These are phyloP conservation scores for Hestina assimilis DNA, from an alignment of 1,140 invertebrate genomes.

Conservation along the genomic window DNA sequence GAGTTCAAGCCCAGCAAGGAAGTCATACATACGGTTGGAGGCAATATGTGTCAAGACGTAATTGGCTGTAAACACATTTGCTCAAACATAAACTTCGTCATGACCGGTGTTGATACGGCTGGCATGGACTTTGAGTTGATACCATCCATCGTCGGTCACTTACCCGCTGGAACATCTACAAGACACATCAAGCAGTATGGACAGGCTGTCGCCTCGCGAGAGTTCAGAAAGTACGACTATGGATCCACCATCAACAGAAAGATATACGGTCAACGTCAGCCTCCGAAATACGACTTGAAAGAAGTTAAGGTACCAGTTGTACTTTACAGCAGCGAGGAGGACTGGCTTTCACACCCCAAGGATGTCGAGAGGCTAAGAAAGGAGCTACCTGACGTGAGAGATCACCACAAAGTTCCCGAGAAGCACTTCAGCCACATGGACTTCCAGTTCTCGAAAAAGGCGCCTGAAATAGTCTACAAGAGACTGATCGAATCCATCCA, in stretches of 20 bases:
- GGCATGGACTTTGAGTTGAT: conserved; percentile 78
- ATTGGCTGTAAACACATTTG: conserved; percentile 78
- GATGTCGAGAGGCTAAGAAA: conserved; percentile 81
- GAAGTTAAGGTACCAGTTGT: conserved; percentile 82
- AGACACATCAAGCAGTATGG: conserved; percentile 86
- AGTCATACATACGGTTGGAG: conserved; percentile 73
- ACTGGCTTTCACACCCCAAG: conserved; percentile 81
- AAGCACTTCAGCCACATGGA: conserved; percentile 85
- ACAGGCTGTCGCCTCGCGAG: conserved; percentile 77
- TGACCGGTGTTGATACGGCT: conserved; percentile 77
- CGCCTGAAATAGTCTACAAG: conserved; percentile 79
- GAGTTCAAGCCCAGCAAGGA: conserved; percentile 79
- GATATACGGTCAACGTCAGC: conserved; percentile 75
- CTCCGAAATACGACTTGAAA: conserved; percentile 82
- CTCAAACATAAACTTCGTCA: conserved; percentile 80
- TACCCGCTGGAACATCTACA: conserved; percentile 88
- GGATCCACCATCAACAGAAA: conserved; percentile 72
- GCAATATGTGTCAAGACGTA: conserved; percentile 75
- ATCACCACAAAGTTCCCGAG: conserved; percentile 75
- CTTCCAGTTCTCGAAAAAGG: conserved; percentile 83
- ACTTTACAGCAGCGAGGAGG: conserved; percentile 83
- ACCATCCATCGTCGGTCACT: conserved; percentile 85
- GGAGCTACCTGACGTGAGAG: conserved; percentile 72
- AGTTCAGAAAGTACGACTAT: conserved; percentile 75
- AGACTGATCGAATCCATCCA: conserved; percentile 59